A percentile compares a stretch with the other conserved stretches of the same genome.
Evolutionary conservation across 2,888 invertebrate genomes (phyloP).

Genomic region (Tetragonisca angustula): DNA sequence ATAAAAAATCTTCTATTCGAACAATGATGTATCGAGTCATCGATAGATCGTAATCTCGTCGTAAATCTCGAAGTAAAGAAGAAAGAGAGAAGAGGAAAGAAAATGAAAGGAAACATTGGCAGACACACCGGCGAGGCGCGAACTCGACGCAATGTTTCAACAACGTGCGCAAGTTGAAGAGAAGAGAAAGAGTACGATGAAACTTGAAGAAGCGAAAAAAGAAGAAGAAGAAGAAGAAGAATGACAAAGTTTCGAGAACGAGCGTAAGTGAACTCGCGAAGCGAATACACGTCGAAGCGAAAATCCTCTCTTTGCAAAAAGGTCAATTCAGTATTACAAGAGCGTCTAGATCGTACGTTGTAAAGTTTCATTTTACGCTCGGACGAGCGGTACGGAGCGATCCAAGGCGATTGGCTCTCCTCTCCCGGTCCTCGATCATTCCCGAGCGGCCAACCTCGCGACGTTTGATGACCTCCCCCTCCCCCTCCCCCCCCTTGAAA

Average conservation of each 20-base stretch:
- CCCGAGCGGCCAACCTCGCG: not conserved
- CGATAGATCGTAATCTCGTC: conserved; percentile 11
- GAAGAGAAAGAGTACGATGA: not conserved
- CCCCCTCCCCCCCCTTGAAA: too few relatives aligned
- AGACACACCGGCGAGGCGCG: conserved; percentile 47
- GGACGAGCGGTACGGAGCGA: conserved; percentile 5
- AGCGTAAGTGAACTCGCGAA: not conserved
- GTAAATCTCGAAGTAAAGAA: conserved; percentile 21
- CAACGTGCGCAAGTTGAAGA: not conserved
- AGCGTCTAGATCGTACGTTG: conserved; percentile 39
- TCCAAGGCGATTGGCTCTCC: not conserved
- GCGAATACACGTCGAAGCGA: conserved; percentile 12
- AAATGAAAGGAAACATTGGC: conserved; percentile 17
- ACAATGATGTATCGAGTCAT: conserved; percentile 27
- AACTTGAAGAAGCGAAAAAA: not conserved
- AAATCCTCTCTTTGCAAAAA: conserved; percentile 32
- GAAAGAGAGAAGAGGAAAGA: too few relatives aligned
- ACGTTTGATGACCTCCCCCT: not conserved
- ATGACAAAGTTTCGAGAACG: not conserved
- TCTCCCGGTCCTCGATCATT: not conserved
- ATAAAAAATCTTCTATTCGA: conserved; percentile 16
- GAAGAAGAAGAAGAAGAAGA: not conserved
- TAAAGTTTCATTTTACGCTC: conserved; percentile 38
- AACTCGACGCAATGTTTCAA: conserved; percentile 31
- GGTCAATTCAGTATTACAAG: conserved; percentile 48